A percentile compares a stretch with the other conserved stretches of the same genome.
Conservation (phyloP, 1,140 invertebrate species). For the Pogonognathellus flavescens region DNA sequence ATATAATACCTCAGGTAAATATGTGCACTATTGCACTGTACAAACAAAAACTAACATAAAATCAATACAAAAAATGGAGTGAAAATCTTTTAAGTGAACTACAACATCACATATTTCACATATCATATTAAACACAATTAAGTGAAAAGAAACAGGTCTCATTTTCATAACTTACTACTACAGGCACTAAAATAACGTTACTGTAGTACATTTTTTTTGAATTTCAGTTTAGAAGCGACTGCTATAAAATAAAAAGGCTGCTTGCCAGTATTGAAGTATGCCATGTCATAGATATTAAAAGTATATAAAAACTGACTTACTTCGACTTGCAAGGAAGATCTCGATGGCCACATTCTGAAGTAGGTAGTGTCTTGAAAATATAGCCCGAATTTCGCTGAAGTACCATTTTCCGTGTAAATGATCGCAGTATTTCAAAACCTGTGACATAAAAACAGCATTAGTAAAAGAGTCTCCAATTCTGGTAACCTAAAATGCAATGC, state of each 20-base stretch:
- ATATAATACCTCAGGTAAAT: background rate
- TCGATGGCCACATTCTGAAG: slow-evolving; percentile 98
- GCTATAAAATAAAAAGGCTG: too few relatives aligned
- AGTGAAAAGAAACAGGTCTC: too few relatives aligned
- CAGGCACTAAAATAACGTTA: too few relatives aligned
- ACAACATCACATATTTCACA: too few relatives aligned
- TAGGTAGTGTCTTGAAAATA: slow-evolving; percentile 96
- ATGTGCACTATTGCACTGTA: background rate
- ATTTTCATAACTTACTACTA: too few relatives aligned
- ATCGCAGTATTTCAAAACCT: slow-evolving; percentile 97
- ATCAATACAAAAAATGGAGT: too few relatives aligned
- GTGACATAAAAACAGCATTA: slow-evolving; percentile 67
- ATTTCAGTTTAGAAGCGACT: too few relatives aligned
- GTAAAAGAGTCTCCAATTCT: slow-evolving; percentile 13
- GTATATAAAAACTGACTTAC: slow-evolving; percentile 78
- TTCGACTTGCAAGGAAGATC: slow-evolving; percentile 98
- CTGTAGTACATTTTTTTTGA: too few relatives aligned
- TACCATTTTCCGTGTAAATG: slow-evolving; percentile 99
- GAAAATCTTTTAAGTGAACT: too few relatives aligned
- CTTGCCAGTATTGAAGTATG: too few relatives aligned
- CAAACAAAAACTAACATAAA: background rate
- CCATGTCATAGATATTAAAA: background rate
- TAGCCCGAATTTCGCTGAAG: slow-evolving; percentile 98
- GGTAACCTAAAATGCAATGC: too few relatives aligned
- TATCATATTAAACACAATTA: too few relatives aligned